Conservation (phyloP, 2,888 invertebrate species). For the Teleogryllus oceanicus region DNA sequence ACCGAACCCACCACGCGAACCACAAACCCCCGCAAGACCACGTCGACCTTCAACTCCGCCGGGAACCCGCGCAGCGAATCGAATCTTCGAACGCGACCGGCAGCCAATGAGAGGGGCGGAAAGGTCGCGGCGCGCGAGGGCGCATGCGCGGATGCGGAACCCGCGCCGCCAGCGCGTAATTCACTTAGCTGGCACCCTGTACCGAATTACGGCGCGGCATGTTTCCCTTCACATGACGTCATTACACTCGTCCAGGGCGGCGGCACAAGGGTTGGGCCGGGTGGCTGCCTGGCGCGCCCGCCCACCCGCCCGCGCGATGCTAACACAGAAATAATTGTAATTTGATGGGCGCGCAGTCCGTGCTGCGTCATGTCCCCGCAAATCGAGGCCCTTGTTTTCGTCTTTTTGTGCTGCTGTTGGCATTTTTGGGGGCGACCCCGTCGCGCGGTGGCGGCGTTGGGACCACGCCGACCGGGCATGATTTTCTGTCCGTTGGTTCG, state of each 20-base stretch:
- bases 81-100: too few relatives aligned
- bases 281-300: background rate
- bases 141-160: too few relatives aligned
- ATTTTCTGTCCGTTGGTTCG: too few relatives aligned
- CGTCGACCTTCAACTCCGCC: too few relatives aligned
- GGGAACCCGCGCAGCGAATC: too few relatives aligned
- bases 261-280: too few relatives aligned
- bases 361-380: slow-evolving; percentile 1
- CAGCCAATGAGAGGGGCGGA: too few relatives aligned
- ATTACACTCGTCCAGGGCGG: background rate
- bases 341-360: background rate
- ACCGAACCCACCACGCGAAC: too few relatives aligned
- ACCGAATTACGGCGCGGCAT: background rate
- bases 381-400: background rate
- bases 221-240: slow-evolving; percentile 18
- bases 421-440: background rate
- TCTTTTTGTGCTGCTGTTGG: background rate
- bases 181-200: slow-evolving; percentile 1
- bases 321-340: slow-evolving; percentile 18
- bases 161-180: background rate
- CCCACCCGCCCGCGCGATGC: background rate
- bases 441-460: background rate
- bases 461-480: too few relatives aligned
- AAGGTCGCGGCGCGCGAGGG: too few relatives aligned
- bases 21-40: too few relatives aligned